A percentile compares a stretch with the other conserved stretches of the same genome.
Evolutionary conservation across 2,113 vertebrate genomes (phyloP).

Genomic region (Oncorhynchus keta): DNA sequence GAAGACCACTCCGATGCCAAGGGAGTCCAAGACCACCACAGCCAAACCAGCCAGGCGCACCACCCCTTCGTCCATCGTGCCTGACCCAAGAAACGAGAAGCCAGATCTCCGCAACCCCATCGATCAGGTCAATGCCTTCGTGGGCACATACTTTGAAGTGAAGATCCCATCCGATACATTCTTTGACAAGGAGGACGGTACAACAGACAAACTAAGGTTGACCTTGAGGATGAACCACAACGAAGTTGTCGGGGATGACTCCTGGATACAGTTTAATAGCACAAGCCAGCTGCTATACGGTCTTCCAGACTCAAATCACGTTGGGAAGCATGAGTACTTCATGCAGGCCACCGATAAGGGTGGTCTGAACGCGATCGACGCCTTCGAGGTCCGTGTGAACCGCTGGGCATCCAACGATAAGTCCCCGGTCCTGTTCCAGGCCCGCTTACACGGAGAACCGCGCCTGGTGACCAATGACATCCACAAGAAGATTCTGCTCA

Average conservation of each 20-base stretch:
- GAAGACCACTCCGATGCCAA: slow-evolving; percentile 81
- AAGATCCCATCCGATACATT: slow-evolving; percentile 95
- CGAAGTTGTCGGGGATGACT: slow-evolving; percentile 82
- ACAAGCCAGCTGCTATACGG: slow-evolving; percentile 96
- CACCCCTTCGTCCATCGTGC: slow-evolving; percentile 69
- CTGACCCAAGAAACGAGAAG: slow-evolving; percentile 72
- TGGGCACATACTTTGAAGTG: slow-evolving; percentile 96
- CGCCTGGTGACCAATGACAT: slow-evolving; percentile 79
- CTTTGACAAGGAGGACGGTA: slow-evolving; percentile 92
- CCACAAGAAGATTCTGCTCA: slow-evolving; percentile 90
- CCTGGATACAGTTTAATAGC: slow-evolving; percentile 96
- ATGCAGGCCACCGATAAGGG: slow-evolving; percentile 95
- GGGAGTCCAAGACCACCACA: slow-evolving; percentile 78
- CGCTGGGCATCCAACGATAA: slow-evolving; percentile 81
- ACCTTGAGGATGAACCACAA: slow-evolving; percentile 86
- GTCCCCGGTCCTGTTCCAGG: slow-evolving; percentile 84
- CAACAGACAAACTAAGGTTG: slow-evolving; percentile 91
- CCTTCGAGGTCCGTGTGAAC: slow-evolving; percentile 92
- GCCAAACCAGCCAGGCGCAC: slow-evolving; percentile 74
- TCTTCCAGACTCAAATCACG: slow-evolving; percentile 81
- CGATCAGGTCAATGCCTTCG: slow-evolving; percentile 87
- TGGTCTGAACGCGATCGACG: slow-evolving; percentile 84
- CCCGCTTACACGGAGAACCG: slow-evolving; percentile 84
- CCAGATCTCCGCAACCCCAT: slow-evolving; percentile 88
- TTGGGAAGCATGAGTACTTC: slow-evolving; percentile 93